phyloP scores from a whole-genome alignment of 2,113 vertebrate species.

The Gallinago undulata region DNA sequence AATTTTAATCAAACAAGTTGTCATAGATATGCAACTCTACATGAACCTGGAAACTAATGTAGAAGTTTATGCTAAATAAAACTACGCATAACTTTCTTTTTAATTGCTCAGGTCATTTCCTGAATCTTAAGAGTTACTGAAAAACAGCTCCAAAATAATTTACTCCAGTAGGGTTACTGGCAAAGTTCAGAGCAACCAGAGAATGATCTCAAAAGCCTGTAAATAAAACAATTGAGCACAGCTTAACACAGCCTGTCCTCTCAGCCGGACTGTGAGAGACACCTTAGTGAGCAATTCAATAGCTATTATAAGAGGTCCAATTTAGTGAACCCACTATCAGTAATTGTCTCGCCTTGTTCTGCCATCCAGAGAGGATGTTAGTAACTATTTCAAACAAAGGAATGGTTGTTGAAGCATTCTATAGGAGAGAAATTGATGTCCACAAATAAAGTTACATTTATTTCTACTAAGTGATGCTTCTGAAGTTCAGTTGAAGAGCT shows the following conservation, averaged over 20 bases:
- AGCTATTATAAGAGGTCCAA: neutral
- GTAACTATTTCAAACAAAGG: neutral
- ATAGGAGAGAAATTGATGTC: neutral
- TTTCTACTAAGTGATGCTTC: neutral
- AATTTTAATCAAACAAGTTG: neutral
- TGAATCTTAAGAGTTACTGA: neutral
- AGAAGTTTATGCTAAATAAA: neutral
- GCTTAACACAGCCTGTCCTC: neutral
- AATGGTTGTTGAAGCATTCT: neutral
- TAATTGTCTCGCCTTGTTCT: neutral
- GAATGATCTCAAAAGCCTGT: neutral
- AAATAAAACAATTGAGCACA: neutral
- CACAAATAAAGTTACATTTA: neutral
- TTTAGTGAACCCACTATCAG: neutral
- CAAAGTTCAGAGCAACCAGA: neutral
- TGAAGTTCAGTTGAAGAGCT: neutral
- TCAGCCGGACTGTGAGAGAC: neutral
- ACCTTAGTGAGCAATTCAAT: neutral
- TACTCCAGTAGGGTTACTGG: neutral
- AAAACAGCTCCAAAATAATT: neutral
- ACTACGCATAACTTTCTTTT: neutral
- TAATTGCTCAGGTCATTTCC: neutral
- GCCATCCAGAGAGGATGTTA: neutral
- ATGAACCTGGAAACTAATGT: neutral
- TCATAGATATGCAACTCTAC: neutral